phyloP scores from a whole-genome alignment of 2,797 vertebrate species.

The Pantherophis alleghaniensis region DNA sequence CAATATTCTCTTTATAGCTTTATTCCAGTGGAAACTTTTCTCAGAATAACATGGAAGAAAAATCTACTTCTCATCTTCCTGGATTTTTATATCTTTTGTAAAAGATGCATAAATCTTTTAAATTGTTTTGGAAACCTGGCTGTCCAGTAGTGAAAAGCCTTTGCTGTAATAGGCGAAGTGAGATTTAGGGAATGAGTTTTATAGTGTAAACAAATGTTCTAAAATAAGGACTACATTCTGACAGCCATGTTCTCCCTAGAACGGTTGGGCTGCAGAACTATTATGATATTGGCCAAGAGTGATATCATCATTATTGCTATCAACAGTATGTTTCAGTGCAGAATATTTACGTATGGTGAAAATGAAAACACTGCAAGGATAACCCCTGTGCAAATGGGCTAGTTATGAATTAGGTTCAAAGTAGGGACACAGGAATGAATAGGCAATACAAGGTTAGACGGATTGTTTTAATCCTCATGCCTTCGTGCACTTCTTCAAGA shows the following conservation, averaged over 20 bases:
- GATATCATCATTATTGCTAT: background rate
- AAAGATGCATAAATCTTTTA: background rate
- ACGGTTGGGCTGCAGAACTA: background rate
- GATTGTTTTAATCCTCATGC: background rate
- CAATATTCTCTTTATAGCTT: background rate
- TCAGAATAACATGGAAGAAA: background rate
- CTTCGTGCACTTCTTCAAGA: background rate
- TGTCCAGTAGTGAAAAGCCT: background rate
- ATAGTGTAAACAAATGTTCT: background rate
- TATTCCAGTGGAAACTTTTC: background rate
- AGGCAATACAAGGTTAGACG: background rate
- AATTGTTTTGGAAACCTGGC: background rate
- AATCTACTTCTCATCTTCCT: background rate
- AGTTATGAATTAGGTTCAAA: background rate
- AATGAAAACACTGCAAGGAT: background rate
- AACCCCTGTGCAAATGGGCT: background rate
- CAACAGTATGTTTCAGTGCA: background rate
- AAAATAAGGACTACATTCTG: background rate
- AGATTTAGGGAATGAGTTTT: background rate
- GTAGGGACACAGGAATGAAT: background rate
- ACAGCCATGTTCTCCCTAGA: background rate
- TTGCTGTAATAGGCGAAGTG: background rate
- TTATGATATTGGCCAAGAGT: background rate
- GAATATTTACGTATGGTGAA: background rate
- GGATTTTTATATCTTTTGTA: background rate